These are phyloP conservation scores for Gymnoscopelus braueri DNA, from an alignment of 2,797 vertebrate species.

Conservation along the genomic window DNA sequence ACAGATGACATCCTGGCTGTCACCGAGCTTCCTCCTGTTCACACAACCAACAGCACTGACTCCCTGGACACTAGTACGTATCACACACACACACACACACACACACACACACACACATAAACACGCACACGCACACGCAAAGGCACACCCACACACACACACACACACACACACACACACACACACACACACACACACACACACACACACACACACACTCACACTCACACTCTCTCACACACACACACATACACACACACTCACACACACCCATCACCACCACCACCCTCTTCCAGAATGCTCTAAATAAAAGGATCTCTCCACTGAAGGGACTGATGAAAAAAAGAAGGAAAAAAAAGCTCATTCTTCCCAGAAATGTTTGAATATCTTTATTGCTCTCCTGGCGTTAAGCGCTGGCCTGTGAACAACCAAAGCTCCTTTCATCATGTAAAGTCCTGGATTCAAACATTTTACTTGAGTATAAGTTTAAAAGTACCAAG, in stretches of 20 bases:
- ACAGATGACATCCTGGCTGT: constrained; percentile 62
- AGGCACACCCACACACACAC: background rate
- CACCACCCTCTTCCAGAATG: constrained; percentile 28
- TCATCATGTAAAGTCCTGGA: constrained; percentile 36
- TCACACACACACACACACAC: background rate
- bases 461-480: too few relatives aligned
- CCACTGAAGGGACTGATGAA: constrained; percentile 32
- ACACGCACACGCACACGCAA: too few relatives aligned
- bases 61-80: constrained; percentile 82
- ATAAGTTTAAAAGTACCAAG: too few relatives aligned
- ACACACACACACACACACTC: too few relatives aligned
- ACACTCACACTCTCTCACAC: too few relatives aligned
- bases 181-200: too few relatives aligned
- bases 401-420: constrained; percentile 25
- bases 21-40: constrained; percentile 61
- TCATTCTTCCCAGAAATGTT: constrained; percentile 42
- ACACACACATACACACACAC: too few relatives aligned
- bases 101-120: too few relatives aligned
- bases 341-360: constrained; percentile 46
- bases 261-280: background rate
- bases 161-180: too few relatives aligned
- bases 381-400: constrained; percentile 63
- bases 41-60: constrained; percentile 74
- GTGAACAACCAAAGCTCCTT: constrained; percentile 45
- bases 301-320: constrained; percentile 33